phyloP scores from a whole-genome alignment of 2,888 invertebrate genomes.

The Stomorhina lunata region DNA sequence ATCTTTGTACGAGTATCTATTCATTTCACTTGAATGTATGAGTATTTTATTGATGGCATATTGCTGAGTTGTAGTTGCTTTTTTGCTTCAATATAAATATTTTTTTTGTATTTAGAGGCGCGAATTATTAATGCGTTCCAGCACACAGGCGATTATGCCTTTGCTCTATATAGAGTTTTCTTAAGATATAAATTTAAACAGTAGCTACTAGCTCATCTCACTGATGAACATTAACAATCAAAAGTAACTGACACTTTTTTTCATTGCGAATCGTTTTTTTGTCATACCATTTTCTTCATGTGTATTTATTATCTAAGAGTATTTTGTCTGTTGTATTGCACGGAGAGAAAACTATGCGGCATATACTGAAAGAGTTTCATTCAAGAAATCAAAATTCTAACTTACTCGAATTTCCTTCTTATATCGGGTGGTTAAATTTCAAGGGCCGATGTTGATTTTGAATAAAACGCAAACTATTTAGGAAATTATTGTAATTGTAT shows the following conservation, averaged over 20 bases:
- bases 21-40: not conserved
- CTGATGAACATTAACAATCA: slow-evolving; percentile 42
- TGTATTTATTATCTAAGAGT: slow-evolving; percentile 10
- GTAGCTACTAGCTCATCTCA: not conserved
- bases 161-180: slow-evolving; percentile 57
- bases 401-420: too few relatives aligned
- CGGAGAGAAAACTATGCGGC: not conserved
- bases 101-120: slow-evolving; percentile 50
- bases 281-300: not conserved
- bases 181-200: slow-evolving; percentile 1
- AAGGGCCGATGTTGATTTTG: too few relatives aligned
- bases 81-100: not conserved
- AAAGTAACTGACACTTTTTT: slow-evolving; percentile 47
- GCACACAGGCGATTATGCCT: slow-evolving; percentile 60
- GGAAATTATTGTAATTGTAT: too few relatives aligned
- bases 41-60: slow-evolving; percentile 49
- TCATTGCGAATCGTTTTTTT: not conserved
- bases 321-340: not conserved
- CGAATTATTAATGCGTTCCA: slow-evolving; percentile 69
- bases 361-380: not conserved
- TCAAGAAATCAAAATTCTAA: too few relatives aligned
- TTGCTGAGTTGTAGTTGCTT: slow-evolving; percentile 31
- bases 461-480: too few relatives aligned
- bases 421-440: too few relatives aligned
- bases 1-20: too few relatives aligned